Percentiles rank a stretch among this genome's conserved stretches.
Conservation (phyloP, 1,140 invertebrate species). For the Drosophila parvula region DNA sequence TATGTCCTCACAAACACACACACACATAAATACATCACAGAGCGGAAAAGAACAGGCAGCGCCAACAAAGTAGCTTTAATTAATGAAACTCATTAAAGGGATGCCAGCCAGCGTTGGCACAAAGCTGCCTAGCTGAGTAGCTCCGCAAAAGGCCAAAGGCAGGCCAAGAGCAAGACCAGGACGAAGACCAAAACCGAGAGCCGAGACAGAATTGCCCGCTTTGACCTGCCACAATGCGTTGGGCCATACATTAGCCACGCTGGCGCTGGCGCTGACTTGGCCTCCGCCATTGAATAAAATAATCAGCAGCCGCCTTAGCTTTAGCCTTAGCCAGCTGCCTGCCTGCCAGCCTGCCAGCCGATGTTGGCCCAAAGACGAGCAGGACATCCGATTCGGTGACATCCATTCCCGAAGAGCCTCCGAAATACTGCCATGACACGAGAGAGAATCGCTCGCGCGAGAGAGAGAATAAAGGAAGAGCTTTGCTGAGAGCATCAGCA, state of each 20-base stretch:
- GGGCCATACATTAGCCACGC: conserved; percentile 67
- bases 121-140: conserved; percentile 22
- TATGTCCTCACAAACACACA: neutral
- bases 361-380: conserved; percentile 28
- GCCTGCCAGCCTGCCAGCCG: conserved; percentile 27
- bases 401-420: conserved; percentile 6
- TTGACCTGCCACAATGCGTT: conserved; percentile 80
- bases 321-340: conserved; percentile 40
- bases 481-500: conserved; percentile 23
- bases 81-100: conserved; percentile 81
- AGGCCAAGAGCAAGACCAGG: conserved; percentile 15
- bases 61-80: conserved; percentile 80
- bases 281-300: conserved; percentile 48
- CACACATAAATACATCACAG: conserved; percentile 36
- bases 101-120: conserved; percentile 34
- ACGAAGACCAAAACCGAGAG: conserved; percentile 12
- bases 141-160: conserved; percentile 22
- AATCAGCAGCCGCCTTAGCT: conserved; percentile 48
- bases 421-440: neutral
- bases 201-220: conserved; percentile 61
- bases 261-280: conserved; percentile 34
- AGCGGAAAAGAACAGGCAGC: conserved; percentile 45
- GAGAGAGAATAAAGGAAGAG: neutral
- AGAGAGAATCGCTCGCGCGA: conserved; percentile 6
- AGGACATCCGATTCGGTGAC: conserved; percentile 3